These are phyloP conservation scores for Sylvia borin DNA, from an alignment of 2,797 vertebrate species.

Conservation along the genomic window DNA sequence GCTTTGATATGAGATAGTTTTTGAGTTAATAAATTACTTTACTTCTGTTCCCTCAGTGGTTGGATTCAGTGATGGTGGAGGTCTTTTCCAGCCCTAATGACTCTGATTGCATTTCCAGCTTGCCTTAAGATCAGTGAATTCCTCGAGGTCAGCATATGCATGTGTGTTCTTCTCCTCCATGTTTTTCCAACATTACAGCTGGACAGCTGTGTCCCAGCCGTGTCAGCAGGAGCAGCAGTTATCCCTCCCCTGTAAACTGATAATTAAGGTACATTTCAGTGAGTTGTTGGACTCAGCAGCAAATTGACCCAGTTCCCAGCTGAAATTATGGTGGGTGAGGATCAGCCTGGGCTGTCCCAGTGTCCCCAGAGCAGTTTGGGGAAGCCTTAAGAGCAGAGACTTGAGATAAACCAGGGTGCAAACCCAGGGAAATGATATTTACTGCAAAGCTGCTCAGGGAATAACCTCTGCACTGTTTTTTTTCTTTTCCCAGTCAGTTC, in stretches of 20 bases:
- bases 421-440: not conserved
- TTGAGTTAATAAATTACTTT: not conserved
- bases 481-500: slow-evolving; percentile 76
- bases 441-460: not conserved
- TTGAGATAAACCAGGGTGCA: not conserved
- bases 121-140: slow-evolving; percentile 88
- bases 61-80: not conserved
- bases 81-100: not conserved
- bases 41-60: not conserved
- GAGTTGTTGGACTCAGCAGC: not conserved
- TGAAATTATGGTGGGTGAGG: not conserved
- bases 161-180: slow-evolving; percentile 87
- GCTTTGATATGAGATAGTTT: not conserved
- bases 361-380: not conserved
- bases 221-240: slow-evolving; percentile 30
- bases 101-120: slow-evolving; percentile 75
- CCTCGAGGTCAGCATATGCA: slow-evolving; percentile 88
- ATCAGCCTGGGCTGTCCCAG: not conserved
- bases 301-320: not conserved
- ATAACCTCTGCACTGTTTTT: not conserved
- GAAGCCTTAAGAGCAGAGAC: not conserved
- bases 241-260: slow-evolving; percentile 82
- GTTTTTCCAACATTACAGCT: slow-evolving; percentile 89
- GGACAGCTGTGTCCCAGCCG: slow-evolving; percentile 46
- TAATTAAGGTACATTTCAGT: slow-evolving; percentile 84